A percentile compares a stretch with the other conserved stretches of the same genome.
Conservation (phyloP, 2,113 vertebrate species). For the Paedocypris sp. region DNA sequence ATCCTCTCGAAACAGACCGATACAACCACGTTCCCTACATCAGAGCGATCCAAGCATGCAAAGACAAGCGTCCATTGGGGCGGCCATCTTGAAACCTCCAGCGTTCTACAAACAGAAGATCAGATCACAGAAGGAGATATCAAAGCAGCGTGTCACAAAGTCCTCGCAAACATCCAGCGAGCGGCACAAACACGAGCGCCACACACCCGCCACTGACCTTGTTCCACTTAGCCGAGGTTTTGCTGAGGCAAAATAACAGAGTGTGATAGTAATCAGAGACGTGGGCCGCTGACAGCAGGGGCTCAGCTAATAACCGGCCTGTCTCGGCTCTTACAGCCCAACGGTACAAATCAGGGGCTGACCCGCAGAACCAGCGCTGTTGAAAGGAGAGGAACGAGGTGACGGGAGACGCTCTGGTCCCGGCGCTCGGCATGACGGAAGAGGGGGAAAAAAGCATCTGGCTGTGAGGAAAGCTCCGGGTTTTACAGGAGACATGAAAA, state of each 20-base stretch:
- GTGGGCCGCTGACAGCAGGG: constrained; percentile 16
- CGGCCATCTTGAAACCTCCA: too few relatives aligned
- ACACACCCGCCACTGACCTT: constrained; percentile 4
- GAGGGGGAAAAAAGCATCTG: constrained; percentile 30
- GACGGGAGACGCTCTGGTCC: constrained; percentile 1
- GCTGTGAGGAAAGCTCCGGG: constrained; percentile 27
- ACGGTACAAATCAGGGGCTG: constrained; percentile 44
- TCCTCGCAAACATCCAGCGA: too few relatives aligned
- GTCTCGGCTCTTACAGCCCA: constrained; percentile 34
- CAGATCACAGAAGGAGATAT: too few relatives aligned
- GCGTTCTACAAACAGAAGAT: too few relatives aligned
- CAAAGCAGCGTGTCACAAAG: too few relatives aligned
- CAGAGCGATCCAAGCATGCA: too few relatives aligned
- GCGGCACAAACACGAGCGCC: too few relatives aligned
- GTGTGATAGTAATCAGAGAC: constrained; percentile 23
- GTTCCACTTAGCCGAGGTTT: constrained; percentile 18
- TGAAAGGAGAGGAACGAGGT: constrained; percentile 20
- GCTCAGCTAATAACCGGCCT: constrained; percentile 22
- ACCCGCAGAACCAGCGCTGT: constrained; percentile 33
- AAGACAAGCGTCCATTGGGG: too few relatives aligned
- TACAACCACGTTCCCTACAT: neutral
- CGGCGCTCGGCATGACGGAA: constrained; percentile 28
- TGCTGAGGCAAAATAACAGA: constrained; percentile 18
- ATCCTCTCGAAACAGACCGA: too few relatives aligned
- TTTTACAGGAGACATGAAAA: constrained; percentile 31